Conservation (phyloP, 2,888 invertebrate genomes). For the Phortica magna region DNA sequence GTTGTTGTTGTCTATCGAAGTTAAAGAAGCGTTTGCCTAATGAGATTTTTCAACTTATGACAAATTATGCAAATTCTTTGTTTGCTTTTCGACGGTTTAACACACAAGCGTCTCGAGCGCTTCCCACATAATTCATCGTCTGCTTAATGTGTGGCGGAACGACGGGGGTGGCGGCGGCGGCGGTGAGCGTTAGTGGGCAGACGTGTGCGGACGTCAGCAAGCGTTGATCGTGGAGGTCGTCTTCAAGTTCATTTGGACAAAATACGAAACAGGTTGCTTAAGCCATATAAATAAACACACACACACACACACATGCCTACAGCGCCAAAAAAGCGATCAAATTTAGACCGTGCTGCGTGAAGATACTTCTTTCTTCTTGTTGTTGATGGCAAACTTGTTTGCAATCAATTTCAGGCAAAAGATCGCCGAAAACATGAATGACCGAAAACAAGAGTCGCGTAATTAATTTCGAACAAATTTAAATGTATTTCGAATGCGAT, state of each 20-base stretch:
- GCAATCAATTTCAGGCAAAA: not conserved
- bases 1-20: not conserved
- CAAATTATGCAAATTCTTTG: constrained; percentile 68
- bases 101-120: constrained; percentile 24
- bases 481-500: constrained; percentile 7
- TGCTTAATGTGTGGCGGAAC: not conserved
- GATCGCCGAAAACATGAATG: not conserved
- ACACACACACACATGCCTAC: not conserved
- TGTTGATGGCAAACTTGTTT: constrained; percentile 1
- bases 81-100: not conserved
- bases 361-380: not conserved
- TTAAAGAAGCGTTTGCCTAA: constrained; percentile 50
- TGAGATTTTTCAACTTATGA: constrained; percentile 71
- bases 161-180: not conserved
- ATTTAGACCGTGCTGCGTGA: not conserved
- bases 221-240: not conserved
- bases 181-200: not conserved
- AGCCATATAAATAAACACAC: not conserved
- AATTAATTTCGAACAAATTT: not conserved
- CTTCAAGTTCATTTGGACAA: not conserved
- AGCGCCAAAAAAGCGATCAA: not conserved
- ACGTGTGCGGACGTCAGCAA: not conserved
- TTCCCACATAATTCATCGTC: constrained; percentile 48
- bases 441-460: not conserved
- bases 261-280: not conserved